These are phyloP conservation scores for Cephalopachus bancanus DNA, from an alignment of 2,797 vertebrate genomes.

Conservation along the genomic window DNA sequence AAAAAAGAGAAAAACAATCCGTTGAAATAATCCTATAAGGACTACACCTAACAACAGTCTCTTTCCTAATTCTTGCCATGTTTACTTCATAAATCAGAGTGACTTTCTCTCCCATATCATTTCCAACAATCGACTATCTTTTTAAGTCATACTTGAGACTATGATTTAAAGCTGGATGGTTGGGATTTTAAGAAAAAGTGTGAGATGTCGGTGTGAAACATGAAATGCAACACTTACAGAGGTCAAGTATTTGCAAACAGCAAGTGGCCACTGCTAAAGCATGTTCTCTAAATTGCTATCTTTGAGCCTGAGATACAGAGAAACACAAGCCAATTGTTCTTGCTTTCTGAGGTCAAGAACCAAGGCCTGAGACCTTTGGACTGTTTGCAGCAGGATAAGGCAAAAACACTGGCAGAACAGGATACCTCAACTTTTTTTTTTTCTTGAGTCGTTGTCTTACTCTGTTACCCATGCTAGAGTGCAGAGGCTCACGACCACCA, in stretches of 20 bases:
- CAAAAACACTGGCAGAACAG: neutral
- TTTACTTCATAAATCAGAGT: neutral
- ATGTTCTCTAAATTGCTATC: neutral
- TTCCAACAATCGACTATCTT: neutral
- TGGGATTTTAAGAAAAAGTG: neutral
- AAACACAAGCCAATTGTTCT: neutral
- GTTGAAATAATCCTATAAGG: neutral
- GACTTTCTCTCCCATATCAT: neutral
- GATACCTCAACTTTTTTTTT: neutral
- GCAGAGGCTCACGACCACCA: too few species aligned
- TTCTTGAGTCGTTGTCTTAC: too few species aligned
- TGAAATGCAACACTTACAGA: neutral
- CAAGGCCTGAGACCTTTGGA: neutral
- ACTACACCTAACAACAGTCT: accelerated
- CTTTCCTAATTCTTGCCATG: neutral
- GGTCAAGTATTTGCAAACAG: neutral
- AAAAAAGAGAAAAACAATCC: too few species aligned
- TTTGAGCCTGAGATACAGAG: neutral
- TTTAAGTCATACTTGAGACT: neutral
- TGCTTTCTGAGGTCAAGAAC: neutral
- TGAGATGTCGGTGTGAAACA: neutral
- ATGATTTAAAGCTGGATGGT: neutral
- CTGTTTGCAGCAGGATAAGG: neutral
- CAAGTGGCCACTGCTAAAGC: neutral
- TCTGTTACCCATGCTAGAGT: too few species aligned